phyloP scores from a whole-genome alignment of 2,888 invertebrate genomes.

The Meteorus colon region DNA sequence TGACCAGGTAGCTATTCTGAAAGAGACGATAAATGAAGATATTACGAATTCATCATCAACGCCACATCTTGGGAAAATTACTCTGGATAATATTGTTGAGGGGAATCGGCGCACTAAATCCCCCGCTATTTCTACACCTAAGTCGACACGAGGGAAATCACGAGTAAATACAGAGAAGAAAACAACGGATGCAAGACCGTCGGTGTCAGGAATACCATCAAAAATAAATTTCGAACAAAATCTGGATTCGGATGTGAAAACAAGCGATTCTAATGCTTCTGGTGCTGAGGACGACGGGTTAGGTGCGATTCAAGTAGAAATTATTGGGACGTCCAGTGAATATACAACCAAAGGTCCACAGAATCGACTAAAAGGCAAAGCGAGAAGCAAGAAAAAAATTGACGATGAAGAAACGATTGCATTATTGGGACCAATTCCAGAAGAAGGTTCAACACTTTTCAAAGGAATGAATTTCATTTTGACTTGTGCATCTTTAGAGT shows the following conservation, averaged over 20 bases:
- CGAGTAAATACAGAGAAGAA: slow-evolving; percentile 27
- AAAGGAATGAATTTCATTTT: slow-evolving; percentile 77
- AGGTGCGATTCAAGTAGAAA: slow-evolving; percentile 63
- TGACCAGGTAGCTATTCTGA: slow-evolving; percentile 66
- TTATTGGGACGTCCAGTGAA: slow-evolving; percentile 58
- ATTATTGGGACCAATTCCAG: slow-evolving; percentile 76
- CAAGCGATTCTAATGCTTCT: slow-evolving; percentile 58
- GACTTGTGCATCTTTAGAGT: slow-evolving; percentile 75
- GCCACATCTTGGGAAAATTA: slow-evolving; percentile 61
- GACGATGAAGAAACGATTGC: slow-evolving; percentile 75
- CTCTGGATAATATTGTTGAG: slow-evolving; percentile 65
- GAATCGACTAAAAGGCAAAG: slow-evolving; percentile 75
- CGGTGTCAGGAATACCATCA: slow-evolving; percentile 57
- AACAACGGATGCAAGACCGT: slow-evolving; percentile 52
- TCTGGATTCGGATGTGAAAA: slow-evolving; percentile 55
- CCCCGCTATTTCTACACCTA: slow-evolving; percentile 54
- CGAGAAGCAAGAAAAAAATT: slow-evolving; percentile 75
- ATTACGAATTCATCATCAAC: slow-evolving; percentile 58
- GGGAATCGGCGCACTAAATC: slow-evolving; percentile 63
- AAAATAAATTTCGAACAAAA: slow-evolving; percentile 46
- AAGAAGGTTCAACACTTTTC: slow-evolving; percentile 74
- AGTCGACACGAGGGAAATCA: slow-evolving; percentile 42
- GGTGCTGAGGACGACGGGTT: slow-evolving; percentile 52
- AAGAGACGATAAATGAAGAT: slow-evolving; percentile 55
- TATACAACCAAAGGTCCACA: slow-evolving; percentile 58